Evolutionary conservation across 2,888 invertebrate species (phyloP).

Genomic region (Pseudococcus viburni): DNA sequence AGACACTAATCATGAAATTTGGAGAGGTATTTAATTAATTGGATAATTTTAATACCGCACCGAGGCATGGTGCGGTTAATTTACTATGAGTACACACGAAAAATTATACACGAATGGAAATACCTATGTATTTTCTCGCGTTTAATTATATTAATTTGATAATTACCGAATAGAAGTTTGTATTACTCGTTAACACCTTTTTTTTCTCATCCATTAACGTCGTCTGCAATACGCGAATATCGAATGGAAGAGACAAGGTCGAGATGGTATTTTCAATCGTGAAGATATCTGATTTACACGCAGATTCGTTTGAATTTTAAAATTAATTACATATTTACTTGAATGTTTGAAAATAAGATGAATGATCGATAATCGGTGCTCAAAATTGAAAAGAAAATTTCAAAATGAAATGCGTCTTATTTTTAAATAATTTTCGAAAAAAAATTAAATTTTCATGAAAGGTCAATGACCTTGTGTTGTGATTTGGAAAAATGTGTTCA

Average conservation of each 20-base stretch:
- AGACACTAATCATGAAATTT: not conserved
- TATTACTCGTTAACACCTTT: not conserved
- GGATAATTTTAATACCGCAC: not conserved
- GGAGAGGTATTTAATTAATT: constrained; percentile 38
- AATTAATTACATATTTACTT: too few species aligned
- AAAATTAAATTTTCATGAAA: too few species aligned
- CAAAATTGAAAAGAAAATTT: too few species aligned
- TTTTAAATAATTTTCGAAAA: too few species aligned
- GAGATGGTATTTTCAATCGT: not conserved
- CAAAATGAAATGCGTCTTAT: too few species aligned
- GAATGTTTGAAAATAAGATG: too few species aligned
- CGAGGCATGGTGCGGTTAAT: not conserved
- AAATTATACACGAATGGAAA: not conserved
- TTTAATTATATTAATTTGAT: constrained; percentile 13
- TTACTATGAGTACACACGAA: not conserved
- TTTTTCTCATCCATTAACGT: constrained; percentile 6
- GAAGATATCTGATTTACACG: not conserved
- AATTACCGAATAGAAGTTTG: not conserved
- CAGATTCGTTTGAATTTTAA: too few species aligned
- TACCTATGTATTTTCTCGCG: not conserved
- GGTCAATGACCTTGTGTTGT: too few species aligned
- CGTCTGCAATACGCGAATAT: not conserved
- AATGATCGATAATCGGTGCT: too few species aligned
- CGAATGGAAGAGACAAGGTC: not conserved
- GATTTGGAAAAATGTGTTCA: too few species aligned